Evolutionary conservation across 2,113 vertebrate genomes (phyloP).

Genomic region (Rhinichthys klamathensis): DNA sequence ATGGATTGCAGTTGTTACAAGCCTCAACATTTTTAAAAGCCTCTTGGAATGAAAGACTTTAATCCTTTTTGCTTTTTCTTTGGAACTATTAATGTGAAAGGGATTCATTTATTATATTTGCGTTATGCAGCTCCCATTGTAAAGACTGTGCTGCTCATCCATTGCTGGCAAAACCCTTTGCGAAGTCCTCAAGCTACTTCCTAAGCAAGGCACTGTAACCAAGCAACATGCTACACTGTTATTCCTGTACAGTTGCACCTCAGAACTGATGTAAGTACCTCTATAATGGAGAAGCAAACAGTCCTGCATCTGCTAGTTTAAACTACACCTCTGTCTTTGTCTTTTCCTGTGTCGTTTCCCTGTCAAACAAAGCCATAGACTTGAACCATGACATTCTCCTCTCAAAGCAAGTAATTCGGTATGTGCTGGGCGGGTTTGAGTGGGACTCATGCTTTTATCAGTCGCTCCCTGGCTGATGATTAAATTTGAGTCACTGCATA

Average conservation of each 20-base stretch:
- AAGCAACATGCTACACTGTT: slow-evolving; percentile 3
- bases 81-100: background rate
- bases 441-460: background rate
- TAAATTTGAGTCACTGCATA: slow-evolving; percentile 30
- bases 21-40: background rate
- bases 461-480: slow-evolving; percentile 11
- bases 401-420: background rate
- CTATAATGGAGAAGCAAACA: background rate
- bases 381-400: slow-evolving; percentile 9
- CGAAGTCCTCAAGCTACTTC: background rate
- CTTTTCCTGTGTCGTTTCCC: slow-evolving; percentile 19
- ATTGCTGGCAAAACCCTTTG: slow-evolving; percentile 3
- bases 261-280: background rate
- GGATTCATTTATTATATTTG: background rate
- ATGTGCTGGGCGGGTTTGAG: background rate
- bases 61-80: background rate
- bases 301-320: background rate
- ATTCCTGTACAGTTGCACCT: background rate
- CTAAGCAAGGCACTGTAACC: background rate
- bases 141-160: background rate
- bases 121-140: background rate
- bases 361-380: slow-evolving; percentile 37
- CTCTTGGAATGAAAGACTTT: background rate
- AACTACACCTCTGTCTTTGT: background rate
- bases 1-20: slow-evolving; percentile 24